These are phyloP conservation scores for Tolmerus cingulatus DNA, from an alignment of 2,888 invertebrate species.

Conservation along the genomic window DNA sequence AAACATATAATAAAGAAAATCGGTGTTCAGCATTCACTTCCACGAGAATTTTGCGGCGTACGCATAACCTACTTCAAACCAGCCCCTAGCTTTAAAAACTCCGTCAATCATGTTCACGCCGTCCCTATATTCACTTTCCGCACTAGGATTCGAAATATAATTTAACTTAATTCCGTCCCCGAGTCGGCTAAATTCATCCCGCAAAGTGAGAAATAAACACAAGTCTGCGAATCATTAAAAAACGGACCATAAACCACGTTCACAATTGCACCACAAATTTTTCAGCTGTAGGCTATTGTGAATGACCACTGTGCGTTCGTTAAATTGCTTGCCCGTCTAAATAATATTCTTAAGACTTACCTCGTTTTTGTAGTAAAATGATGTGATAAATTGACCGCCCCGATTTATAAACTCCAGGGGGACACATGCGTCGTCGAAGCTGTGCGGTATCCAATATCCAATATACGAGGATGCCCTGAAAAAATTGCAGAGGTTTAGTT, in stretches of 20 bases:
- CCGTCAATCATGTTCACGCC: conserved; percentile 50
- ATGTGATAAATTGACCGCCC: background rate
- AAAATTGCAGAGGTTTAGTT: background rate
- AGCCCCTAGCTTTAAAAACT: conserved; percentile 58
- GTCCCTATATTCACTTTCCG: background rate
- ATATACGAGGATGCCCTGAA: conserved; percentile 7
- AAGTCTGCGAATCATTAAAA: background rate
- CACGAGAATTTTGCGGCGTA: background rate
- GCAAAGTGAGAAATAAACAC: background rate
- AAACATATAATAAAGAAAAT: background rate
- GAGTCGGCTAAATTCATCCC: background rate
- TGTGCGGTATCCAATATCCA: background rate
- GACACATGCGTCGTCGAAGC: background rate
- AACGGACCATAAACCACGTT: background rate
- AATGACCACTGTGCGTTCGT: background rate
- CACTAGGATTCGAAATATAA: background rate
- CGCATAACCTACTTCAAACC: conserved; percentile 58
- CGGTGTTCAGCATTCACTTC: background rate
- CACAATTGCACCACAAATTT: background rate
- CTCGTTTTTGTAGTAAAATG: conserved; percentile 33
- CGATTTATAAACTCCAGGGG: background rate
- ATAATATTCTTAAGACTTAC: background rate
- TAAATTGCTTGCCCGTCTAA: background rate
- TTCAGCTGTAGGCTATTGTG: background rate
- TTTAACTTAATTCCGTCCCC: background rate